Percentiles rank a stretch among this genome's conserved stretches.
Evolutionary conservation across 1,140 invertebrate species (phyloP).

Genomic region (Dendroctonus valens): DNA sequence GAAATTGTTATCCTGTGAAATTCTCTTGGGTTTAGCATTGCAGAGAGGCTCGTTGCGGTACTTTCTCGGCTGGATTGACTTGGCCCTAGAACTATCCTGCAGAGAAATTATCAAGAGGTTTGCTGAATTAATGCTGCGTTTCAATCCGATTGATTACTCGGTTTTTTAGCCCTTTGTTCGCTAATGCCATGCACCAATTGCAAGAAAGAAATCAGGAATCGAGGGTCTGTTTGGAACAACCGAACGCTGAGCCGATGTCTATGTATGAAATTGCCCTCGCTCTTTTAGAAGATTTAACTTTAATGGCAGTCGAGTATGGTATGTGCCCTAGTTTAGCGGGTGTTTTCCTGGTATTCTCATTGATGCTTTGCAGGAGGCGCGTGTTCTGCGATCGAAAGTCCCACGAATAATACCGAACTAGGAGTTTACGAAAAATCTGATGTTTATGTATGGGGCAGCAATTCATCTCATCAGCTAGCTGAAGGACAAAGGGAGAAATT

Average conservation of each 20-base stretch:
- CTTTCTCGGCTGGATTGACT: constrained; percentile 65
- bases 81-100: constrained; percentile 54
- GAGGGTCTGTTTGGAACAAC: constrained; percentile 26
- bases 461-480: constrained; percentile 66
- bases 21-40: constrained; percentile 59
- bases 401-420: constrained; percentile 34
- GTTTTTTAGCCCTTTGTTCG: constrained; percentile 34
- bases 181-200: constrained; percentile 42
- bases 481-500: constrained; percentile 64
- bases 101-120: constrained; percentile 33
- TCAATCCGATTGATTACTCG: not conserved
- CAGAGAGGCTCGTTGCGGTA: constrained; percentile 64
- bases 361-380: constrained; percentile 25
- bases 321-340: not conserved
- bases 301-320: constrained; percentile 46
- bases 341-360: not conserved
- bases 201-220: constrained; percentile 35
- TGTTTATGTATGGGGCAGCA: constrained; percentile 69
- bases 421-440: constrained; percentile 51
- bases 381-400: constrained; percentile 30
- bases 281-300: constrained; percentile 57
- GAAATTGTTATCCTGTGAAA: constrained; percentile 56
- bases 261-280: constrained; percentile 57
- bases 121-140: not conserved
- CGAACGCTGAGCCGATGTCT: constrained; percentile 41